These are phyloP conservation scores for Stictocephala bisonia DNA, from an alignment of 2,888 invertebrate species.

Conservation along the genomic window DNA sequence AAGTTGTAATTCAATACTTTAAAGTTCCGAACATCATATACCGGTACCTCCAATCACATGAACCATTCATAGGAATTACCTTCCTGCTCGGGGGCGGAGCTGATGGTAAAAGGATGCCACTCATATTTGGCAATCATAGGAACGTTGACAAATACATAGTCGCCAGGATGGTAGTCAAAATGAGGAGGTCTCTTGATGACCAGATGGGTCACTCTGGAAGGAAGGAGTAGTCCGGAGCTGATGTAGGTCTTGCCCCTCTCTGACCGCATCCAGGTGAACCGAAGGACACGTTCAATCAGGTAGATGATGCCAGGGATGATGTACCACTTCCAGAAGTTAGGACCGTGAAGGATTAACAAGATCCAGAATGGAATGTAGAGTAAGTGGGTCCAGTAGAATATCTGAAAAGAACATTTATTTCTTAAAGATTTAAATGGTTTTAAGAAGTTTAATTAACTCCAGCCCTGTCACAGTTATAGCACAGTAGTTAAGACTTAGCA, in stretches of 20 bases:
- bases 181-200: slow-evolving; percentile 88
- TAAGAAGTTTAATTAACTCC: no score
- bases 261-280: slow-evolving; percentile 69
- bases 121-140: slow-evolving; percentile 93
- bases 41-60: no score
- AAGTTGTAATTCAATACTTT: no score
- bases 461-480: no score
- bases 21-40: no score
- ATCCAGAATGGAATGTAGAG: slow-evolving; percentile 91
- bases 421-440: no score
- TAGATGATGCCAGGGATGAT: slow-evolving; percentile 84
- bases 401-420: no score
- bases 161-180: slow-evolving; percentile 92
- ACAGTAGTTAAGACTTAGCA: no score
- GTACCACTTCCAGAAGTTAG: slow-evolving; percentile 97
- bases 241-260: slow-evolving; percentile 90
- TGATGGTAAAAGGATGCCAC: slow-evolving; percentile 98
- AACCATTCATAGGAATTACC: no score
- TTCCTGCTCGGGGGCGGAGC: slow-evolving; percentile 94
- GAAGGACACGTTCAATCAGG: slow-evolving; percentile 78
- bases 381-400: slow-evolving; percentile 95
- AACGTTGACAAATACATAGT: slow-evolving; percentile 93
- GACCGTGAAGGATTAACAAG: slow-evolving; percentile 85
- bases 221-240: slow-evolving; percentile 85
- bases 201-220: slow-evolving; percentile 91